These are phyloP conservation scores for Oreohelix idahoensis DNA, from an alignment of 1,140 invertebrate species.

Conservation along the genomic window DNA sequence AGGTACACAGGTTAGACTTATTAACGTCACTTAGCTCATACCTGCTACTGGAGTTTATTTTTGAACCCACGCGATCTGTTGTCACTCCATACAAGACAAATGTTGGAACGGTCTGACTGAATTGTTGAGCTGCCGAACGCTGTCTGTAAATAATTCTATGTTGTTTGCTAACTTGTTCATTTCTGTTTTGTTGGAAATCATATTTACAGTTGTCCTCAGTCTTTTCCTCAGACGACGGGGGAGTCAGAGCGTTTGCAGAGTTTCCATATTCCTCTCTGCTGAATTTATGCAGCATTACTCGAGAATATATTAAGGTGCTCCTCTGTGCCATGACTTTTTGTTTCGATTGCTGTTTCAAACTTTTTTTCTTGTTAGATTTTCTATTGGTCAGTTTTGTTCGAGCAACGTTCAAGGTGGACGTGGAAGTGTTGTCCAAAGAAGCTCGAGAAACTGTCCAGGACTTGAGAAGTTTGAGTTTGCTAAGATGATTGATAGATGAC, in stretches of 20 bases:
- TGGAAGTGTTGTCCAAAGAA: too few species aligned
- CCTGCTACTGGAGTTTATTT: not conserved
- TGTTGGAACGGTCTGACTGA: not conserved
- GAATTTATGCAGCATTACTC: not conserved
- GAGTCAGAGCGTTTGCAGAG: not conserved
- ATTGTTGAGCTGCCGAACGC: not conserved
- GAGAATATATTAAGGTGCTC: too few species aligned
- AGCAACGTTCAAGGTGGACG: too few species aligned
- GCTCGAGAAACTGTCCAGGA: too few species aligned
- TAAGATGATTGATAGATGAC: too few species aligned
- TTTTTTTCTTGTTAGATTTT: too few species aligned
- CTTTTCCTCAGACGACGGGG: not conserved
- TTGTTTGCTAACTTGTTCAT: not conserved
- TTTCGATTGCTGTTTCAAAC: too few species aligned
- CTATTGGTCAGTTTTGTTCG: too few species aligned
- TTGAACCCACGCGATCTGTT: not conserved
- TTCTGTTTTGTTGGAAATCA: not conserved
- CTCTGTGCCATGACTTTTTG: too few species aligned
- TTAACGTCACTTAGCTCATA: not conserved
- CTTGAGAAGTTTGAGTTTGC: too few species aligned
- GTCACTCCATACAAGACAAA: not conserved
- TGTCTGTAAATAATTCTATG: not conserved
- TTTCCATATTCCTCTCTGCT: not conserved
- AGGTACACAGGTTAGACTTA: not conserved
- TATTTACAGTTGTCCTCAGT: not conserved